Conservation (phyloP, 2,888 invertebrate species). For the Parapristionchus giblindavisi region DNA sequence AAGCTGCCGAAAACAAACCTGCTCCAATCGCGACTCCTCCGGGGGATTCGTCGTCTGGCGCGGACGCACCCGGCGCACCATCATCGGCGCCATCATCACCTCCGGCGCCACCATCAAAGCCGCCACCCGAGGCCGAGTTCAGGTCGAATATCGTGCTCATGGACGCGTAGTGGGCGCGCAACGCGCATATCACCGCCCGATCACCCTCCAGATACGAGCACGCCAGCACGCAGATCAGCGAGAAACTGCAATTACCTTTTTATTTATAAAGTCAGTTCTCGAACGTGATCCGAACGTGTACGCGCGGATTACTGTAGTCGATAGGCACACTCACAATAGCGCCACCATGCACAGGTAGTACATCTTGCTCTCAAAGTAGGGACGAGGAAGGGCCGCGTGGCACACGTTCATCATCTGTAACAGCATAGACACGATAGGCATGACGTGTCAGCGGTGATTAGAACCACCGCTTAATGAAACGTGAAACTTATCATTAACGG, state of each 20-base stretch:
- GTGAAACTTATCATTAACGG: too few relatives aligned
- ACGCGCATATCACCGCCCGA: conserved; percentile 63
- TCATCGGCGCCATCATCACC: not conserved
- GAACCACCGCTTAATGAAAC: too few relatives aligned
- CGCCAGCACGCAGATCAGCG: conserved; percentile 67
- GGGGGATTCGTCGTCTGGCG: not conserved
- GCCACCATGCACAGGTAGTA: conserved; percentile 74
- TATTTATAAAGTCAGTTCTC: too few relatives aligned
- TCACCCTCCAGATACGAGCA: conserved; percentile 70
- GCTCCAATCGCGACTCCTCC: too few relatives aligned
- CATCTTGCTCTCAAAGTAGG: conserved; percentile 81
- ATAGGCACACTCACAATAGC: conserved; percentile 56
- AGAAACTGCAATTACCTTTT: conserved; percentile 68
- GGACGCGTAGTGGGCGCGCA: conserved; percentile 53
- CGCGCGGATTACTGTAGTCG: not conserved
- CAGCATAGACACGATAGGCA: not conserved
- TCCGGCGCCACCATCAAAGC: not conserved
- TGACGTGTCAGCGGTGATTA: too few relatives aligned
- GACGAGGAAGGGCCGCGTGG: conserved; percentile 79
- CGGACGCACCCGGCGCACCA: not conserved
- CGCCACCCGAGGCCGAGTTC: conserved; percentile 32
- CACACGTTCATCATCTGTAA: conserved; percentile 76
- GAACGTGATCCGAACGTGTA: not conserved
- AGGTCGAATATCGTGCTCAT: conserved; percentile 44
- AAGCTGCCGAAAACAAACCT: too few relatives aligned